phyloP scores from a whole-genome alignment of 2,888 invertebrate genomes.

The Pyrocoelia pectoralis region DNA sequence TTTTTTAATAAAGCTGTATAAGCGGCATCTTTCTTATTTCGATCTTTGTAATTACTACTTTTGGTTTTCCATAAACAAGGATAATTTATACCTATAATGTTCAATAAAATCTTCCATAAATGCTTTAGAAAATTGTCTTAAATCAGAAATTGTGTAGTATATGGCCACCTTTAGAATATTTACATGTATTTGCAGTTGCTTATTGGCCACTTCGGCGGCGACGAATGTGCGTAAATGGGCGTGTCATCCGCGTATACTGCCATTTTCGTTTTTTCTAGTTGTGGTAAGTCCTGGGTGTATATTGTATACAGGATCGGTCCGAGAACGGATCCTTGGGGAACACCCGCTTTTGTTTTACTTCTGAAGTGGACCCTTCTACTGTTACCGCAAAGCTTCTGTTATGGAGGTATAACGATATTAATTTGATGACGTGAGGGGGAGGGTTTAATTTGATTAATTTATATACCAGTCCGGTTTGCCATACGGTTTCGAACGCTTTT shows the following conservation, averaged over 20 bases:
- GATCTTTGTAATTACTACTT: too few relatives aligned
- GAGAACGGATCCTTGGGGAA: constrained; percentile 35
- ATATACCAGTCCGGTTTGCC: constrained; percentile 43
- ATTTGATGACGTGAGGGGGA: not conserved
- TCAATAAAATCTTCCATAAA: too few relatives aligned
- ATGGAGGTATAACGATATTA: not conserved
- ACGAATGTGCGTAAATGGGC: constrained; percentile 41
- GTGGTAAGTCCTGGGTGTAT: constrained; percentile 38
- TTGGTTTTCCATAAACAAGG: too few relatives aligned
- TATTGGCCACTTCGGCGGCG: constrained; percentile 33
- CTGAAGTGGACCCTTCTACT: not conserved
- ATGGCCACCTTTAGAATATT: too few relatives aligned
- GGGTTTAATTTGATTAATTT: not conserved
- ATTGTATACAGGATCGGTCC: constrained; percentile 34
- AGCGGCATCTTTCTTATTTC: too few relatives aligned
- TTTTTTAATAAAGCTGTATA: too few relatives aligned
- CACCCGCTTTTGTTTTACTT: constrained; percentile 21
- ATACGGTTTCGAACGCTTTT: constrained; percentile 49
- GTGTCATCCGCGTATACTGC: constrained; percentile 42
- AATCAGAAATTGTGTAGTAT: too few relatives aligned
- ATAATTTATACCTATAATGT: too few relatives aligned
- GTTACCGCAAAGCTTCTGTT: constrained; percentile 5
- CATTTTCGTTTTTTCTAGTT: constrained; percentile 18
- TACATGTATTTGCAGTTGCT: constrained; percentile 38
- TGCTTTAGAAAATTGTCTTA: too few relatives aligned